Evolutionary conservation across 2,888 invertebrate species (phyloP).

Genomic region (Tachina lurida): DNA sequence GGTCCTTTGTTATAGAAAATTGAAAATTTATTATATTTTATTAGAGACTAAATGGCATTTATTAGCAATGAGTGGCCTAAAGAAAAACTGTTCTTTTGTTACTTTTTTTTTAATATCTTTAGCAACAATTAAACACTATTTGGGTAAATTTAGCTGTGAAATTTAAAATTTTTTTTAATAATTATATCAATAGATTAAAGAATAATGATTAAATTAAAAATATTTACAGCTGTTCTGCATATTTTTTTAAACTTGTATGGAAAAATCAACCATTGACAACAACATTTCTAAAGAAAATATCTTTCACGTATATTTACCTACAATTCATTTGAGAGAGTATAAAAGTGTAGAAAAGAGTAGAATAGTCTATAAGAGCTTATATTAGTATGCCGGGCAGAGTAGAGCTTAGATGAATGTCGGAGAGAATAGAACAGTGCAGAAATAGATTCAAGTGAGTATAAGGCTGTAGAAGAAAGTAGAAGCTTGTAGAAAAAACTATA

Average conservation of each 20-base stretch:
- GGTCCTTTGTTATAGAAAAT: slow-evolving; percentile 48
- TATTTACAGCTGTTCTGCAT: slow-evolving; percentile 16
- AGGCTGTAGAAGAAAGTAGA: too few species aligned
- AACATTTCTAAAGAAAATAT: too few species aligned
- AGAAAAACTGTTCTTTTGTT: slow-evolving; percentile 63
- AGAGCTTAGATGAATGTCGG: too few species aligned
- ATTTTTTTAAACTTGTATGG: not conserved
- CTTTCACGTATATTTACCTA: too few species aligned
- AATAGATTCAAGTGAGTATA: too few species aligned
- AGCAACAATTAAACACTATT: slow-evolving; percentile 71
- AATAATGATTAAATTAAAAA: not conserved
- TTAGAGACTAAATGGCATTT: slow-evolving; percentile 68
- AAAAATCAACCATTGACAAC: too few species aligned
- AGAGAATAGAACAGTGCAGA: too few species aligned
- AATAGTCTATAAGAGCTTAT: too few species aligned
- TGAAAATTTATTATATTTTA: slow-evolving; percentile 72
- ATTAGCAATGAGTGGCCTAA: slow-evolving; percentile 73
- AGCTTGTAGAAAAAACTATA: too few species aligned
- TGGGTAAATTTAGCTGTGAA: slow-evolving; percentile 73
- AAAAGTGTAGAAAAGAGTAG: too few species aligned
- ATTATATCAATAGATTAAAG: slow-evolving; percentile 27
- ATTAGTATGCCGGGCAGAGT: too few species aligned
- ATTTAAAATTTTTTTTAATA: slow-evolving; percentile 63
- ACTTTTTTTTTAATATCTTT: not conserved
- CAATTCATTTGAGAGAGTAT: too few species aligned